Conservation (phyloP, 2,888 invertebrate genomes). For the Caenorhabditis macrosperma region DNA sequence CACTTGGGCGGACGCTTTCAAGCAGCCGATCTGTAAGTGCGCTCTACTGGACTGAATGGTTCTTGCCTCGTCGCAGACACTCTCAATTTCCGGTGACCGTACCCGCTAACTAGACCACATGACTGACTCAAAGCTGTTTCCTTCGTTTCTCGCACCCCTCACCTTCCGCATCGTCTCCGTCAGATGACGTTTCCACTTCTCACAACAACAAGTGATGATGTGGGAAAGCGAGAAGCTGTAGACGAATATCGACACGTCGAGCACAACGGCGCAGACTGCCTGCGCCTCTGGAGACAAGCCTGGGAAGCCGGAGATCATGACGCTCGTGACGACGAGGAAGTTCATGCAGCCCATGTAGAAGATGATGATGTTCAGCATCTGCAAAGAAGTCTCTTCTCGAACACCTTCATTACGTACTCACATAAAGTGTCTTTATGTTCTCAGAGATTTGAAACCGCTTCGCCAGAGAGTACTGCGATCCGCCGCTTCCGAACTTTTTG, state of each 20-base stretch:
- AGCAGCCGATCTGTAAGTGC: conserved; percentile 1
- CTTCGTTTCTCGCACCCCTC: too few species aligned
- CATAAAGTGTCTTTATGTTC: conserved; percentile 16
- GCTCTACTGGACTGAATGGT: background rate
- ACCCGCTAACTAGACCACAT: too few species aligned
- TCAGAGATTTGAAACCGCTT: conserved; percentile 32
- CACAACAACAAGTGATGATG: conserved; percentile 34
- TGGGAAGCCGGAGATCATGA: conserved; percentile 26
- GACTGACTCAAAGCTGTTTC: too few species aligned
- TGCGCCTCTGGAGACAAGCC: conserved; percentile 32
- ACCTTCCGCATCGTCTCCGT: conserved; percentile 28
- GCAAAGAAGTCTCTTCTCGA: conserved; percentile 4
- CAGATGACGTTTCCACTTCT: conserved; percentile 40
- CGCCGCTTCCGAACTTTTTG: background rate
- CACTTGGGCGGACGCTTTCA: background rate
- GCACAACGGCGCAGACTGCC: conserved; percentile 34
- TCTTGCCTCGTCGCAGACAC: too few species aligned
- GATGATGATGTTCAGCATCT: conserved; percentile 33
- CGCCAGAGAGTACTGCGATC: conserved; percentile 20
- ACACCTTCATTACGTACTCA: background rate
- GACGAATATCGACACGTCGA: conserved; percentile 21
- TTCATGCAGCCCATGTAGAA: conserved; percentile 38
- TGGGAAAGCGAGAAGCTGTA: conserved; percentile 34
- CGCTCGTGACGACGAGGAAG: background rate
- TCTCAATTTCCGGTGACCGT: too few species aligned